Evolutionary conservation across 1,140 invertebrate genomes (phyloP), one percentile per base, ranked within the genome.

Genomic region (Leucophenga varia): DNA sequence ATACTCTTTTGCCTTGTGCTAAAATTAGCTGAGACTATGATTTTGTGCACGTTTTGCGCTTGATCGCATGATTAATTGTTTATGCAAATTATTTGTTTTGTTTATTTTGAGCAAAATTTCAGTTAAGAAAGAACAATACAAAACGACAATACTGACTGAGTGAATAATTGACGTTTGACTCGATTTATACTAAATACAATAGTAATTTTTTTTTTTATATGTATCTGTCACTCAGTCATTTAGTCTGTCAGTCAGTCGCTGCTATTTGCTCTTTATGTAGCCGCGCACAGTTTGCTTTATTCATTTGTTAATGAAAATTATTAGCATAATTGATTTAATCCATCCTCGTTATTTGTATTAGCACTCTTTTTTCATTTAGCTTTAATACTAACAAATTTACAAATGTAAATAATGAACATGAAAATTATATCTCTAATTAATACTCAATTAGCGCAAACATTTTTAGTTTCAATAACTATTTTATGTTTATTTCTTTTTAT

Each of bases 31-130:
- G n/a, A n/a, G n/a, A n/a, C 59, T 41, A 41, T 56, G 57, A 67
- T 67, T 67, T 67, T 43, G 51, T 58, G 54, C 63, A 67, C 63
- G 63, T 63, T 63, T 67, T 48, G 42, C 54, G 64, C 53, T 67
- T 52, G 59, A 5, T 5, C 10, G 59, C 59, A 67, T 67, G 63
- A 67, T 67, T 67, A 67, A 67, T 67, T 67, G 64, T 67, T 67
- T 59, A 67, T 67, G 63, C 63, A 67, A 67, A 67, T 67, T 65
- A 49, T n/a, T 43, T 63, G 43, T 47, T 52, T n/a, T 57, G 55
- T 55, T 61, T 61, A 58, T 51, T 58, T 58, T 58, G 58, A 42
- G 32, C 19, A 21, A 12, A 17, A 3, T 20, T 10, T 38, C 41
- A 22, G 18, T 47, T 22, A 16, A 21, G 30, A 30, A 19, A 38